Conservation (phyloP, 1,140 invertebrate genomes). For the Nephila pilipes region DNA sequence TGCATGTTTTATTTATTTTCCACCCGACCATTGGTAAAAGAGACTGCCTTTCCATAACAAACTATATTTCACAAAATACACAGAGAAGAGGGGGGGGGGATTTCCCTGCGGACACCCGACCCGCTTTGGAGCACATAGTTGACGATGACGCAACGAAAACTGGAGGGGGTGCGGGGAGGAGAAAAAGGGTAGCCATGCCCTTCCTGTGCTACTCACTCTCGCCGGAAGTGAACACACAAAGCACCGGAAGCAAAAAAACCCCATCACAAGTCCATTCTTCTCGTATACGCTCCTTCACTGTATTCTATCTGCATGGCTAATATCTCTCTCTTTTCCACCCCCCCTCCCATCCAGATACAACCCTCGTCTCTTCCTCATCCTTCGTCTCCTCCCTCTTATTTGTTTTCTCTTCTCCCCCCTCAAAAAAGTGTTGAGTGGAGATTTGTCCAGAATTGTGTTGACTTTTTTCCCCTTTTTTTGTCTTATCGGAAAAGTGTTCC, state of each 20-base stretch:
- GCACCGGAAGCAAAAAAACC: conserved; percentile 72
- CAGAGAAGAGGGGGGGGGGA: neutral
- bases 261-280: conserved; percentile 53
- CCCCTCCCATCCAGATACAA: neutral
- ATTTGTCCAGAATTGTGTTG: neutral
- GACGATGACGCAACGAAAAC: conserved; percentile 39
- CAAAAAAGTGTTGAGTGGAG: neutral
- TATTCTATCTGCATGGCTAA: conserved; percentile 60
- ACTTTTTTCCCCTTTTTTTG: too few species aligned
- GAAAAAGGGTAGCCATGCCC: conserved; percentile 69
- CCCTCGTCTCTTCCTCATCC: conserved; percentile 25
- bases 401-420: too few species aligned
- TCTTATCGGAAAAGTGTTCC: too few species aligned
- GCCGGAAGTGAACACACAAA: conserved; percentile 67
- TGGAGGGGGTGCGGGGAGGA: neutral
- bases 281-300: conserved; percentile 13
- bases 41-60: too few species aligned
- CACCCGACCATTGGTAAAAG: neutral
- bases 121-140: conserved; percentile 46
- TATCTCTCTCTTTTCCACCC: neutral
- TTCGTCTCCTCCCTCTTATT: neutral
- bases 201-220: conserved; percentile 67
- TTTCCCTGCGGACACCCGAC: conserved; percentile 68
- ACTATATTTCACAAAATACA: neutral
- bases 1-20: conserved; percentile 45